phyloP scores from a whole-genome alignment of 2,888 invertebrate species.

The Thymelicus sylvestris region DNA sequence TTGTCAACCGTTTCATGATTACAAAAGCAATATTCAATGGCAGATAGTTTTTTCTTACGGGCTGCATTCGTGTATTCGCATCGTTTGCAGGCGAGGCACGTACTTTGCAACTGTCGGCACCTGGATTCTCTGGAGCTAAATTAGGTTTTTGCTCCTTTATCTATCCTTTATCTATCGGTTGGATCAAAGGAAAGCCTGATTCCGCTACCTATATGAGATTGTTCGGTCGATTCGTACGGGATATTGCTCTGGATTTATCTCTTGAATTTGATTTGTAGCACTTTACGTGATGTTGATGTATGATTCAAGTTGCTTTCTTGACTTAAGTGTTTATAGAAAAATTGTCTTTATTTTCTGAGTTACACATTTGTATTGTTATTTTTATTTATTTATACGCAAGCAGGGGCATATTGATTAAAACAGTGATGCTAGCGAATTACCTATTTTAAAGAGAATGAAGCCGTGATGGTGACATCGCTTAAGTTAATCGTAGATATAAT shows the following conservation, averaged over 20 bases:
- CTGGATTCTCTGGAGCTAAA: constrained; percentile 39
- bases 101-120: constrained; percentile 38
- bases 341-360: neutral
- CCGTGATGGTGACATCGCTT: neutral
- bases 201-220: constrained; percentile 26
- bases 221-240: constrained; percentile 11
- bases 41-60: constrained; percentile 10
- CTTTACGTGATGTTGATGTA: neutral
- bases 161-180: constrained; percentile 31
- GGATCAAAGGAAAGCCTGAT: constrained; percentile 33
- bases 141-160: constrained; percentile 42
- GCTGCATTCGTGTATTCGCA: constrained; percentile 28
- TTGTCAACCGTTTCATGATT: neutral
- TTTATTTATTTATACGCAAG: too few relatives aligned
- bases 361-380: neutral
- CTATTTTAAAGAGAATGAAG: neutral
- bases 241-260: constrained; percentile 14
- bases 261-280: constrained; percentile 5
- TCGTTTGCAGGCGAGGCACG: constrained; percentile 38
- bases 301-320: constrained; percentile 1
- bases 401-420: too few relatives aligned
- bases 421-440: neutral
- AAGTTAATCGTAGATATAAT: neutral
- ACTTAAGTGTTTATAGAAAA: neutral
- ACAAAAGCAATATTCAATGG: neutral